Evolutionary conservation across 2,888 invertebrate species (phyloP).

Genomic region (Agrypnus murinus): DNA sequence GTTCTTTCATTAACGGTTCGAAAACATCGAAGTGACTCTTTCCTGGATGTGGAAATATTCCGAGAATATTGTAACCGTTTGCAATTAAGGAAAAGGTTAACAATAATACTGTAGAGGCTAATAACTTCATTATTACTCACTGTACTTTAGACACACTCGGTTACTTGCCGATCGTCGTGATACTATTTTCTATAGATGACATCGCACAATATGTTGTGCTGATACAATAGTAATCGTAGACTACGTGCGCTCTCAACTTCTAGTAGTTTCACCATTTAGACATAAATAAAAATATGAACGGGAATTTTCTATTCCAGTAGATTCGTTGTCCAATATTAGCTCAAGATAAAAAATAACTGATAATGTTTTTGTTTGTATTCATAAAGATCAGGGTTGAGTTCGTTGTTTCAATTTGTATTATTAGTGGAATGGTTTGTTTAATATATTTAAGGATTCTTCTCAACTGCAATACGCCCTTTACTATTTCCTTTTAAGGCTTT

Average conservation of each 20-base stretch:
- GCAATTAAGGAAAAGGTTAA: slow-evolving; percentile 15
- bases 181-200: background rate
- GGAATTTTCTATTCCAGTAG: too few species aligned
- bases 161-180: background rate
- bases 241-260: background rate
- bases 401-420: too few species aligned
- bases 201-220: too few species aligned
- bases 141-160: slow-evolving; percentile 15
- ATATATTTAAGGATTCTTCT: too few species aligned
- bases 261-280: background rate
- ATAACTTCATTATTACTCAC: slow-evolving; percentile 21
- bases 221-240: background rate
- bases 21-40: slow-evolving; percentile 83
- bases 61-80: slow-evolving; percentile 74
- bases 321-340: too few species aligned
- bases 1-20: slow-evolving; percentile 75
- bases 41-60: slow-evolving; percentile 80
- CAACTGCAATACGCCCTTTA: too few species aligned
- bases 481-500: too few species aligned
- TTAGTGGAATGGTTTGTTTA: too few species aligned
- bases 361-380: too few species aligned
- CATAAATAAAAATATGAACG: background rate
- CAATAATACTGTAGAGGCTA: background rate
- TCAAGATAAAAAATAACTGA: too few species aligned
- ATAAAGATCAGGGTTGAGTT: too few species aligned